Evolutionary conservation across 1,140 invertebrate genomes (phyloP).

Genomic region (Leguminivora glycinivorella): DNA sequence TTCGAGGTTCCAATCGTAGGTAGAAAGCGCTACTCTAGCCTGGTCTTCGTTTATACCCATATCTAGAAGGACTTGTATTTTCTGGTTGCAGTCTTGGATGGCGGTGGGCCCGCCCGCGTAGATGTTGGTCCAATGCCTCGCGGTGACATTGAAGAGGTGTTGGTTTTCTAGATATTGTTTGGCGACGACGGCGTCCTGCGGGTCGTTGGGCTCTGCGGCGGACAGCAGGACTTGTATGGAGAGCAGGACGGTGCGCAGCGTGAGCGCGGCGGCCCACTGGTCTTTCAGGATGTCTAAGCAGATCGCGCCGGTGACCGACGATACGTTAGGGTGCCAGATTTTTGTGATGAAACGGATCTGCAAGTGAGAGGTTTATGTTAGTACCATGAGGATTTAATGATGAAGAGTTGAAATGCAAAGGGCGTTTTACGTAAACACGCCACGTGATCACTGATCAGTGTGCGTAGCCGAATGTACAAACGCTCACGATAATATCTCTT

Average conservation of each 20-base stretch:
- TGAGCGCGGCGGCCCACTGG: constrained; percentile 99
- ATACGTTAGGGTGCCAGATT: constrained; percentile 99
- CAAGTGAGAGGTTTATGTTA: constrained; percentile 42
- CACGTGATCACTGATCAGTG: too few species aligned
- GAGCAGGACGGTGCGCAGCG: constrained; percentile 95
- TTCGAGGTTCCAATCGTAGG: constrained; percentile 94
- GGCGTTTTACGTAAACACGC: too few species aligned
- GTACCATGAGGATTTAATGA: neutral
- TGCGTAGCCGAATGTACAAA: too few species aligned
- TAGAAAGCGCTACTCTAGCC: constrained; percentile 91
- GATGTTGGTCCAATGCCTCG: constrained; percentile 95
- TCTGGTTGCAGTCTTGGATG: constrained; percentile 87
- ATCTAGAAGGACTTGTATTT: constrained; percentile 89
- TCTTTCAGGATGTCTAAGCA: constrained; percentile 99
- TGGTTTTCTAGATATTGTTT: constrained; percentile 95
- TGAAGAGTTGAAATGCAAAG: too few species aligned
- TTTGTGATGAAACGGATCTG: constrained; percentile 96
- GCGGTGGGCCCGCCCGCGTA: constrained; percentile 92
- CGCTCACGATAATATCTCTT: too few species aligned
- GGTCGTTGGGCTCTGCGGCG: constrained; percentile 97
- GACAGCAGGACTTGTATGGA: constrained; percentile 95
- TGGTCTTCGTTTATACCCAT: constrained; percentile 93
- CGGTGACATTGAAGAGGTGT: constrained; percentile 92
- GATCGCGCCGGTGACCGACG: constrained; percentile 98
- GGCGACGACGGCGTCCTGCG: constrained; percentile 98